Conservation (phyloP, 2,888 invertebrate species). For the Pyrrhosoma nymphula region DNA sequence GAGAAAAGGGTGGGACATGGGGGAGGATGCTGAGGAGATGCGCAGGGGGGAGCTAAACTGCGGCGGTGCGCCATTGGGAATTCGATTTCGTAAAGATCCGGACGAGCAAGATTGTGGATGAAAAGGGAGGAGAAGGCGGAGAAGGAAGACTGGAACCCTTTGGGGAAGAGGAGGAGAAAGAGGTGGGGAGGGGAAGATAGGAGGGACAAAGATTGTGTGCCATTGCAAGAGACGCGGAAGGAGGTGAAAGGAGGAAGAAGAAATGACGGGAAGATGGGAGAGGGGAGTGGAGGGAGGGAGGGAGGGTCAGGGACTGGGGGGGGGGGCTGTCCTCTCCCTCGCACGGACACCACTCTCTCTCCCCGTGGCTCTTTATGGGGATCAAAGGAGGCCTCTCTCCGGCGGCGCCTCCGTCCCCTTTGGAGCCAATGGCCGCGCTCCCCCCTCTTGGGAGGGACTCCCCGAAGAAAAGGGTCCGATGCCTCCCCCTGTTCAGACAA, state of each 20-base stretch:
- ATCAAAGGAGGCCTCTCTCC: not conserved
- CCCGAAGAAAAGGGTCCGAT: not conserved
- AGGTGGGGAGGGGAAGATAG: not conserved
- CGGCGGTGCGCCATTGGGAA: not conserved
- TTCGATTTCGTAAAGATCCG: not conserved
- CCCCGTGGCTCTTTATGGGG: not conserved
- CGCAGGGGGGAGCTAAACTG: not conserved
- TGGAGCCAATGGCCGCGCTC: not conserved
- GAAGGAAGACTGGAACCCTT: not conserved
- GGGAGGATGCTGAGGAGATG: not conserved
- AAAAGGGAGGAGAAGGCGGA: not conserved
- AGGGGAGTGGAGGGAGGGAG: not conserved
- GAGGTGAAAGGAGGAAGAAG: not conserved
- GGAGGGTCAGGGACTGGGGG: not conserved
- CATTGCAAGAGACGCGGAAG: not conserved
- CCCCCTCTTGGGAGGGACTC: not conserved
- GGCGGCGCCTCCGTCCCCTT: not conserved
- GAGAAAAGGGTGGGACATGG: not conserved
- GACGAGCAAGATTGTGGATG: not conserved
- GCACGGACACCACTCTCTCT: not conserved
- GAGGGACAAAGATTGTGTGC: not conserved
- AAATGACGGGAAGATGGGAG: not conserved
- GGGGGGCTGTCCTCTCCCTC: not conserved
- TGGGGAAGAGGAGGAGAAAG: no score
- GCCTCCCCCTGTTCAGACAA: not conserved